A percentile compares a stretch with the other conserved stretches of the same genome.
phyloP scores from a whole-genome alignment of 2,113 vertebrate species.

The Carassius carassius region DNA sequence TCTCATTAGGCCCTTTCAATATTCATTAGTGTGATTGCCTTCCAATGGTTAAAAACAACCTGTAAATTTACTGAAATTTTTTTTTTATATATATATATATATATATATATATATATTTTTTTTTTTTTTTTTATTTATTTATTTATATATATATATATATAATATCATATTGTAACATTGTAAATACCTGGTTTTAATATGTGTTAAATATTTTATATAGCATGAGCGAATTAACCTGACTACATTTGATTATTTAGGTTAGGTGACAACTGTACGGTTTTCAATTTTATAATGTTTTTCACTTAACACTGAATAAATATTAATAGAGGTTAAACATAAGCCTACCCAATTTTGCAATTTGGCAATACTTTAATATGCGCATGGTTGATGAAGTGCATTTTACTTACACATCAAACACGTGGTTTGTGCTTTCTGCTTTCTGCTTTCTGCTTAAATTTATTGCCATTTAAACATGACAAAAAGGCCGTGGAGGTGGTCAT shows the following conservation, averaged over 20 bases:
- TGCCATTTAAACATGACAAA: conserved; percentile 98
- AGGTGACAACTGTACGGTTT: not conserved
- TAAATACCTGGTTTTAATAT: not conserved
- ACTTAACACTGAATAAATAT: conserved; percentile 32
- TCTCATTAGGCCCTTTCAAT: not conserved
- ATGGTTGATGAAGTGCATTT: conserved; percentile 82
- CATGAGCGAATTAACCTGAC: not conserved
- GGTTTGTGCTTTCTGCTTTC: conserved; percentile 80
- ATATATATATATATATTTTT: too few species aligned
- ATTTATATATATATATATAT: too few species aligned
- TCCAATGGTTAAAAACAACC: conserved; percentile 14
- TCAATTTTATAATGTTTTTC: not conserved
- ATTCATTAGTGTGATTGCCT: not conserved
- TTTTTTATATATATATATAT: too few species aligned
- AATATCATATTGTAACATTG: not conserved
- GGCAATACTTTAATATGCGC: conserved; percentile 69
- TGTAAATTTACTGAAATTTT: not conserved
- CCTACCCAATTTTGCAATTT: conserved; percentile 65
- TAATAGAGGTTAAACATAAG: conserved; percentile 77
- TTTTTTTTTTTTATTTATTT: too few species aligned
- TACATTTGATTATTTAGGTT: not conserved
- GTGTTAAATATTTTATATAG: not conserved
- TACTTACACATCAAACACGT: conserved; percentile 95
- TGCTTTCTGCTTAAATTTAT: conserved; percentile 82
- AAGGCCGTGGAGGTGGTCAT: conserved; percentile 88